These are phyloP conservation scores for Alosa sapidissima DNA, from an alignment of 2,797 vertebrate genomes.

Conservation along the genomic window DNA sequence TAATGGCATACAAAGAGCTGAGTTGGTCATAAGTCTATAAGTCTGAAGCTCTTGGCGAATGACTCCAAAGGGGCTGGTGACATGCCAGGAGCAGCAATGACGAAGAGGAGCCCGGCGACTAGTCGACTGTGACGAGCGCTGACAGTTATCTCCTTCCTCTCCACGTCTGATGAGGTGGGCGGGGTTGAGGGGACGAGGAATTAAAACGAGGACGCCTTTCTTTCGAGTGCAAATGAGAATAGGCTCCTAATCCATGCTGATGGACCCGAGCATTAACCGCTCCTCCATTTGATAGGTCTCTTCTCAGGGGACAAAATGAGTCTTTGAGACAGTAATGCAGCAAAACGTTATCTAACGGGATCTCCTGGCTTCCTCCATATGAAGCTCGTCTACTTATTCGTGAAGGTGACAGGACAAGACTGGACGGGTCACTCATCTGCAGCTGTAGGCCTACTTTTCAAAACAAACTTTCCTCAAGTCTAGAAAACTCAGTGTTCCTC, in stretches of 20 bases:
- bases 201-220: slow-evolving; percentile 55
- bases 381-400: background rate
- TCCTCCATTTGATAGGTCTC: slow-evolving; percentile 43
- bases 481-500: background rate
- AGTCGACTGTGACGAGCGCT: slow-evolving; percentile 33
- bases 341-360: slow-evolving; percentile 33
- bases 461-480: background rate
- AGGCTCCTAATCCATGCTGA: slow-evolving; percentile 61
- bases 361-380: background rate
- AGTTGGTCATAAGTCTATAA: background rate
- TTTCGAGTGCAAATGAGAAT: slow-evolving; percentile 70
- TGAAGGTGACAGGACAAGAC: background rate
- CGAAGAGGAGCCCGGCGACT: background rate
- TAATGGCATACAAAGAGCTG: background rate
- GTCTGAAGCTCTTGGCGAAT: background rate
- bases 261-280: slow-evolving; percentile 52
- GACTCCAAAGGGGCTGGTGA: background rate
- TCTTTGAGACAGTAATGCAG: slow-evolving; percentile 36
- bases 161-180: slow-evolving; percentile 53
- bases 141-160: slow-evolving; percentile 54
- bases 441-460: background rate
- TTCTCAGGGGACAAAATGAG: background rate
- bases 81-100: background rate
- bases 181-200: slow-evolving; percentile 24
- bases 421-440: background rate